phyloP scores from a whole-genome alignment of 1,140 invertebrate species.

The Ostrea edulis region DNA sequence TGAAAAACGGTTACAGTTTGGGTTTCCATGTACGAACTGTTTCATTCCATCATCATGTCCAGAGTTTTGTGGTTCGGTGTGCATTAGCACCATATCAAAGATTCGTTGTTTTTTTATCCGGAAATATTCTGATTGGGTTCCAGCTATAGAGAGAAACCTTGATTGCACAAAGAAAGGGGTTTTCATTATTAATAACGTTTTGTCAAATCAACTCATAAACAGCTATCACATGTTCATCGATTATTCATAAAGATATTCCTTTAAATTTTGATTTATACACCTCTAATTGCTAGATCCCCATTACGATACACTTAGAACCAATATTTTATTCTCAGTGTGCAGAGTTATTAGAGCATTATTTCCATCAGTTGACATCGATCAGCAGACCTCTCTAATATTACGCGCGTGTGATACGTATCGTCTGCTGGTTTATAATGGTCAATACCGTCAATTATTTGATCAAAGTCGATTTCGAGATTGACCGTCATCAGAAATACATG shows the following conservation, averaged over 20 bases:
- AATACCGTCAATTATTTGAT: neutral
- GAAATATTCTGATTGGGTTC: neutral
- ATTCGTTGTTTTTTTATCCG: neutral
- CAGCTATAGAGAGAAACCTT: neutral
- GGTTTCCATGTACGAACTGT: too few relatives aligned
- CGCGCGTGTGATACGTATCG: neutral
- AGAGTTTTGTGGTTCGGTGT: too few relatives aligned
- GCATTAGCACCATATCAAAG: too few relatives aligned
- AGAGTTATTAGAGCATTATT: neutral
- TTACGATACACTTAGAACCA: neutral
- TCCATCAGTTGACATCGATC: neutral
- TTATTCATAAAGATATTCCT: neutral
- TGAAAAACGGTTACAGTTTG: too few relatives aligned
- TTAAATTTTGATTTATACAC: neutral
- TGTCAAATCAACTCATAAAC: neutral
- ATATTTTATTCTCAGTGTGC: constrained; percentile 2
- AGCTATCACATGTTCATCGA: neutral
- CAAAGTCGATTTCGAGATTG: constrained; percentile 25
- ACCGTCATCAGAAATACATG: neutral
- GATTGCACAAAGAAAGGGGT: neutral
- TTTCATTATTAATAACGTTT: neutral
- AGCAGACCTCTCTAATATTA: neutral
- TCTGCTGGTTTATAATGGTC: neutral
- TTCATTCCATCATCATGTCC: too few relatives aligned
- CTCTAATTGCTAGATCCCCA: neutral